Base-by-base conservation (phyloP, 1,140 invertebrate species). In the Panagrolaimus sp. region DNA sequence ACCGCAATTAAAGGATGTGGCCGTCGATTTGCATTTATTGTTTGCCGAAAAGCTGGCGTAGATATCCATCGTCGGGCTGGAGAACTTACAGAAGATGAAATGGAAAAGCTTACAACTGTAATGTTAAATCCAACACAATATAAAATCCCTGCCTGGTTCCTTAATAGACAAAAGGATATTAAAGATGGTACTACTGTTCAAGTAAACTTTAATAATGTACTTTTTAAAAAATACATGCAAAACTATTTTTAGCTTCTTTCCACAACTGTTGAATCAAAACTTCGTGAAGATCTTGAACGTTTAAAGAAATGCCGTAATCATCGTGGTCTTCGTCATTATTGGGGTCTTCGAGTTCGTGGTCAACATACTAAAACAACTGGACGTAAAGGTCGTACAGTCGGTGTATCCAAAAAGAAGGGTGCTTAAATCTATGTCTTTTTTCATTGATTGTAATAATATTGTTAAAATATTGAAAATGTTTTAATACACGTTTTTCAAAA, bases 111-210 rank as follows among this genome's bases (percentile, higher is more conserved):
- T 78, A 88, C 98, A 17, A 98, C 94, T 26, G 95, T 98, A 79
- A 96, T 98, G 90, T 88, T 89, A 1, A 96, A 97, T 84, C 96
- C 96, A 43, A 88, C 94, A 46, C 94, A 98, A 84, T 98, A 98
- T 87, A 98, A 98, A 87, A 98, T 99, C 78, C 96, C 96, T 8
- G 92, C 96, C 83, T 99, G 95, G 95, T 98, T 98, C 86, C 88
- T 98, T 47, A 98, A 98, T 84, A 95, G 96, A 87, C 96, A 98
- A 85, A 98, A 96, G 84, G 96, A 99, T 85, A 92, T 97, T 84
- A 92, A 97, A 83, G 96, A 98, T 87, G 95, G 96, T 76, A 98
- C 97, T 88, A 96, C 91, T 86, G 90, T 88, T 69, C 96, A 98
- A 87, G 90, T 91, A 84, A 77, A 73, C 15, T 73, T 21, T 32